A percentile compares a stretch with the other conserved stretches of the same genome.
These are phyloP conservation scores for Bombus impatiens DNA, from an alignment of 1,140 invertebrate genomes.

Conservation along the genomic window DNA sequence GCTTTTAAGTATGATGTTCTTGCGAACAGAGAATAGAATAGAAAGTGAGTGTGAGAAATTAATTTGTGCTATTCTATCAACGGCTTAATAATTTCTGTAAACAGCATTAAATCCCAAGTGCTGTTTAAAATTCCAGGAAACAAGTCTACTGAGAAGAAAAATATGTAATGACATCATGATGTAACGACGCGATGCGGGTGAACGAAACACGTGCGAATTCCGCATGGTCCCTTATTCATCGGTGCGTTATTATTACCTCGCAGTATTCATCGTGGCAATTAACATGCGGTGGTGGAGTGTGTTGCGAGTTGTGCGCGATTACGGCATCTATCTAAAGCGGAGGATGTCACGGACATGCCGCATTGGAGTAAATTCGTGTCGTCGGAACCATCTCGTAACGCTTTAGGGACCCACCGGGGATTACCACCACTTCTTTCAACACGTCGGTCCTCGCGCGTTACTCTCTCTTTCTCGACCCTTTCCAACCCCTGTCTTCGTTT, in stretches of 20 bases:
- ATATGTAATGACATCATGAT: not conserved
- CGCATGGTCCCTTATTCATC: not conserved
- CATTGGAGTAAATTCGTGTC: conserved; percentile 70
- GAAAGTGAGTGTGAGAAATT: not conserved
- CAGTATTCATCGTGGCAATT: conserved; percentile 24
- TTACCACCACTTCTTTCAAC: conserved; percentile 70
- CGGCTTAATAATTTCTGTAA: no score
- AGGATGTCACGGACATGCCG: conserved; percentile 56
- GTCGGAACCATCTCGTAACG: conserved; percentile 55
- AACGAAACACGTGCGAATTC: not conserved
- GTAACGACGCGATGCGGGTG: no score
- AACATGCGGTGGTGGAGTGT: not conserved
- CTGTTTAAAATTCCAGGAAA: not conserved
- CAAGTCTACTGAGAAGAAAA: not conserved
- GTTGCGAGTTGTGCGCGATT: conserved; percentile 3
- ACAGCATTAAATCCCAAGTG: no score
- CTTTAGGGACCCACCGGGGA: conserved; percentile 69
- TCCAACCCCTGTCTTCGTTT: conserved; percentile 38
- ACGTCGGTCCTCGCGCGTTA: conserved; percentile 60
- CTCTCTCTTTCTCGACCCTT: conserved; percentile 64
- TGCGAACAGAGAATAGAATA: not conserved
- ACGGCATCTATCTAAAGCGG: conserved; percentile 16
- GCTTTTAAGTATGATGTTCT: not conserved
- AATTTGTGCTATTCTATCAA: not conserved
- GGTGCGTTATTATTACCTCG: conserved; percentile 12